Base-by-base conservation (phyloP, 2,113 vertebrate species). In the Sinocyclocheilus maitianheensis region DNA sequence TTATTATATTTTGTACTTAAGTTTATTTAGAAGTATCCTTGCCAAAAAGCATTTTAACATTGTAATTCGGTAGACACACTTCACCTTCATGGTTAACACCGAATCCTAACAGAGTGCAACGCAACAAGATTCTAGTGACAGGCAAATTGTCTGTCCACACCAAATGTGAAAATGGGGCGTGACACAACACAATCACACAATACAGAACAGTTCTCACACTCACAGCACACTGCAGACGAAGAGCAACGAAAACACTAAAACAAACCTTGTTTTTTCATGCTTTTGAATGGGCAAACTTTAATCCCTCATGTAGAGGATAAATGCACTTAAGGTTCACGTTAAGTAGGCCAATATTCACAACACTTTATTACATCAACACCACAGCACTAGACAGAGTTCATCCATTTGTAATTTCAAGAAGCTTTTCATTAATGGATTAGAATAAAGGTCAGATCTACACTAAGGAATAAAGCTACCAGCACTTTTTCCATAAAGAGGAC, bases 121-220 rank as follows among this genome's bases (percentile, higher is more conserved):
- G 13, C 43, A 24, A 76, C 72, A 76, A 48, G 72, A 48, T 24
- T 76, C 43, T 8, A 48, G 72, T 48, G 72, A 76, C 40, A 76
- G 72, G 43, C 72, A 75, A 75, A 26, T 76, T 48, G 43, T 48
- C 72, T 76, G 69, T 72, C 69, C 69, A 72, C 37, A 72, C 37
- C 37, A 43, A 72, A 72, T 12, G n/a, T 13, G n/a, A 75, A 75
- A 75, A 48, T 48, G 4, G 22, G 43, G 40, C 2, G 1, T 48
- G 40, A 13, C 71, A 74, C 20, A 12, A 40, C 71, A 74, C 69
- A 40, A 72, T 40, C 69, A 40, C 34, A 72, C 71, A 74, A n/a
- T 40, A 75, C 72, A 48, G 20, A 46, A 24, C 72, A 37, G 30
- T 34, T 69, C 67, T 34, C 71, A 75, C 22, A 12, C 71, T 74